Evolutionary conservation across 2,888 invertebrate species (phyloP).

Genomic region (Himalopsyche tibetana): DNA sequence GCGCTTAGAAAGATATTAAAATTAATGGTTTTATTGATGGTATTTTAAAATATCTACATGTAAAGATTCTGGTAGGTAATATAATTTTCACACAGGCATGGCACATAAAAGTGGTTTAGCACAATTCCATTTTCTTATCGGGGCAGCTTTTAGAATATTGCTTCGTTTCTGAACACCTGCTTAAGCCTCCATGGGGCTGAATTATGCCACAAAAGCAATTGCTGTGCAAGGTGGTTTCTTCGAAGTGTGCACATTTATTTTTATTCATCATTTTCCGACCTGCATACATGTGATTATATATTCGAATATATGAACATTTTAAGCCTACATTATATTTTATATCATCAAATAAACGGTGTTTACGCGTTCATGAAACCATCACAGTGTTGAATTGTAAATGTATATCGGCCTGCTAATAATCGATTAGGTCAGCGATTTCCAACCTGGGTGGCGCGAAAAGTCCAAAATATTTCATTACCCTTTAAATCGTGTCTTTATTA

Average conservation of each 20-base stretch:
- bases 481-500: too few relatives aligned
- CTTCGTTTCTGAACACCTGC: conserved; percentile 35
- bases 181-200: background rate
- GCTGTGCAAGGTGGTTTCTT: background rate
- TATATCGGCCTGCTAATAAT: too few relatives aligned
- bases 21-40: conserved; percentile 7
- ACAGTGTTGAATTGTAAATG: too few relatives aligned
- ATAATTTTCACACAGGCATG: background rate
- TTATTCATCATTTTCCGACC: background rate
- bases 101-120: background rate
- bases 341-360: too few relatives aligned
- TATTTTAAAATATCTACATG: background rate
- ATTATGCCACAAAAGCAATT: background rate
- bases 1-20: conserved; percentile 5
- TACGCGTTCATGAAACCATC: too few relatives aligned
- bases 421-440: too few relatives aligned
- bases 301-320: too few relatives aligned
- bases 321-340: too few relatives aligned
- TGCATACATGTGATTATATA: too few relatives aligned
- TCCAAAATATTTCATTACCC: too few relatives aligned
- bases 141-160: conserved; percentile 3
- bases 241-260: background rate
- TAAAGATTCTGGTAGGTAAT: background rate
- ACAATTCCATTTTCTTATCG: conserved; percentile 1
- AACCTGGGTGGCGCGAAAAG: too few relatives aligned